These are phyloP conservation scores for Artemia sp. DNA, from an alignment of 2,888 invertebrate genomes.

Conservation along the genomic window DNA sequence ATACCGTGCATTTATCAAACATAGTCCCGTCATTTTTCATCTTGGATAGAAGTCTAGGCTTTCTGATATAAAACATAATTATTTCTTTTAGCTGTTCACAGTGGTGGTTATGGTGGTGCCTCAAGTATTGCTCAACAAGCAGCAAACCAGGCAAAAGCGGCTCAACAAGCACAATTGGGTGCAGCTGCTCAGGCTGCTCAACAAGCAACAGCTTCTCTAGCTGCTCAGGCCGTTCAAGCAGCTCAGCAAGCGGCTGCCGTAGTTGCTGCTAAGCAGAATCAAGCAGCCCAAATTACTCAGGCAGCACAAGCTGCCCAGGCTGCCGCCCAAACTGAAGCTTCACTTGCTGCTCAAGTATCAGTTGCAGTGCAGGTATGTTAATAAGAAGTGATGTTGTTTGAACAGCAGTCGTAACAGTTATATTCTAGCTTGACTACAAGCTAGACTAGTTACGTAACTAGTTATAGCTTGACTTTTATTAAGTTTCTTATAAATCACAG, in stretches of 20 bases:
- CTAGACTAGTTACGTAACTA: too few species aligned
- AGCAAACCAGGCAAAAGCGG: conserved; percentile 22
- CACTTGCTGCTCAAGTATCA: conserved; percentile 14
- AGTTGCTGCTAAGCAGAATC: conserved; percentile 23
- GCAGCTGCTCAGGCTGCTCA: conserved; percentile 23
- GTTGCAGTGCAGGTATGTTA: background rate
- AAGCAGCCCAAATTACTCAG: conserved; percentile 25
- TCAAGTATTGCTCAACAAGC: conserved; percentile 23
- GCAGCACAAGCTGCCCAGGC: conserved; percentile 23
- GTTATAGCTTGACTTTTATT: too few species aligned
- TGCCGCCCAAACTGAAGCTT: conserved; percentile 6
- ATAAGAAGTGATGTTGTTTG: too few species aligned
- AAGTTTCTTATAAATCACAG: too few species aligned
- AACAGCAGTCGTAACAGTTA: too few species aligned
- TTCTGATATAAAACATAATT: too few species aligned
- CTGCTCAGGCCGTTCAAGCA: conserved; percentile 22
- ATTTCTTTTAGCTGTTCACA: too few species aligned
- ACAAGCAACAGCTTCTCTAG: conserved; percentile 22
- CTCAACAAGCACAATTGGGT: background rate
- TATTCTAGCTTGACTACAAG: too few species aligned
- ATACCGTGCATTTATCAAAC: too few species aligned
- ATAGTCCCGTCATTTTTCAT: too few species aligned
- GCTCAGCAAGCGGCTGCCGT: conserved; percentile 24
- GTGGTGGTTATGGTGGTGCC: conserved; percentile 18
- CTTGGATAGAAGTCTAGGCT: too few species aligned